These are phyloP conservation scores for Chironomus tentans DNA, from an alignment of 2,888 invertebrate species.

Conservation along the genomic window DNA sequence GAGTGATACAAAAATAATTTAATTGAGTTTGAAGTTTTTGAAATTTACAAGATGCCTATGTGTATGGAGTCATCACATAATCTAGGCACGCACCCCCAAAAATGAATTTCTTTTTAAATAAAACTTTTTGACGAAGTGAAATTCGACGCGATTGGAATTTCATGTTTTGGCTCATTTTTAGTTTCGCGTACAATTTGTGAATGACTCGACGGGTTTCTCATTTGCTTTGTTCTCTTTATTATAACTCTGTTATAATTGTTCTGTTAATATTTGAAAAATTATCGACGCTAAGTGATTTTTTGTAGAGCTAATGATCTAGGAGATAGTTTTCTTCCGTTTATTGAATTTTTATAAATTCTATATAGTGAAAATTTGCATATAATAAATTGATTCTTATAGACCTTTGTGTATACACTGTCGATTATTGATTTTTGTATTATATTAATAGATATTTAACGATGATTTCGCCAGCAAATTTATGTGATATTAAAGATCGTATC, in stretches of 20 bases:
- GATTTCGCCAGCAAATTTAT: slow-evolving; percentile 27
- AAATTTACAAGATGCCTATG: not conserved
- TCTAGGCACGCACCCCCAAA: too few relatives aligned
- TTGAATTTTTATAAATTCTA: not conserved
- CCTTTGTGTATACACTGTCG: not conserved
- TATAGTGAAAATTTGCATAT: not conserved
- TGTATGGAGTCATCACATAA: too few relatives aligned
- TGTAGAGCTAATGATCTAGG: not conserved
- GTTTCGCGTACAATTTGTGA: not conserved
- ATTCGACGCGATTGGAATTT: not conserved
- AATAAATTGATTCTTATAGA: not conserved
- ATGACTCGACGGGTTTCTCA: not conserved
- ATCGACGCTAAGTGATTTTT: not conserved
- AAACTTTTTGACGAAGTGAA: not conserved
- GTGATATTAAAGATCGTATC: slow-evolving; percentile 27
- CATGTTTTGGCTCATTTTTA: not conserved
- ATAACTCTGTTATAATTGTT: not conserved
- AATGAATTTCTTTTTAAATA: not conserved
- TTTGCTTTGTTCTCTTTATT: not conserved
- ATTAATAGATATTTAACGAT: not conserved
- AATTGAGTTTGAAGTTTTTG: not conserved
- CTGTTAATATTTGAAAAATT: not conserved
- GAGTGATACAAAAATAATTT: too few relatives aligned
- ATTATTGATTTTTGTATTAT: slow-evolving; percentile 9
- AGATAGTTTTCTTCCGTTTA: not conserved